phyloP scores from a whole-genome alignment of 2,113 vertebrate species.

The Myrmecophaga tridactyla region DNA sequence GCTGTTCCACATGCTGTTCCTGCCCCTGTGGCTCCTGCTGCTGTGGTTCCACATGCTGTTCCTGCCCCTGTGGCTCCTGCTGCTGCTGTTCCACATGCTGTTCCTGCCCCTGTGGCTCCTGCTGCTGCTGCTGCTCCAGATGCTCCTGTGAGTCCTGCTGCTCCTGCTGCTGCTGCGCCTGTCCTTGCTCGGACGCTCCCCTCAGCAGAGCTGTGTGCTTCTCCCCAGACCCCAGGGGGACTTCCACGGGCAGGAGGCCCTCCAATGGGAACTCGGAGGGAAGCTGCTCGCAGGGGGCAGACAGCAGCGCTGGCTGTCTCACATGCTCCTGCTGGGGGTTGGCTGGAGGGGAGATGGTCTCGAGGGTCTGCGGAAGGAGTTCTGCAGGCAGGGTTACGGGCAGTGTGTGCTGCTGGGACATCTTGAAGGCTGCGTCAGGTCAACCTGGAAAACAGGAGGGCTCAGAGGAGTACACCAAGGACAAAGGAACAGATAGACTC shows the following conservation, averaged over 20 bases:
- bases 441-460: conserved; percentile 31
- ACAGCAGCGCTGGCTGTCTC: not conserved
- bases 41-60: not conserved
- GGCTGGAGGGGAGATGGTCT: not conserved
- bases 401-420: conserved; percentile 61
- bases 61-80: not conserved
- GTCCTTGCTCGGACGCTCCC: not conserved
- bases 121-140: not conserved
- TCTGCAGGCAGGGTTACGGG: conserved; percentile 38
- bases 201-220: not conserved
- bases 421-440: not conserved
- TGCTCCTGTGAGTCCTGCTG: not conserved
- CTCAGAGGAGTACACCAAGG: not conserved
- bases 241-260: not conserved
- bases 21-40: not conserved
- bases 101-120: not conserved
- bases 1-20: too few species aligned
- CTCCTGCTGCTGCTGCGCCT: not conserved
- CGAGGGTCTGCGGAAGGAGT: not conserved
- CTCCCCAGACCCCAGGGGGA: not conserved
- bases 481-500: not conserved
- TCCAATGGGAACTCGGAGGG: not conserved
- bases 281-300: not conserved
- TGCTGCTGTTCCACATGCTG: too few species aligned
- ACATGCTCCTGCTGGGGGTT: conserved; percentile 2